A percentile compares a stretch with the other conserved stretches of the same genome.
Evolutionary conservation across 2,888 invertebrate genomes (phyloP).

Genomic region (Eudemis profundana): DNA sequence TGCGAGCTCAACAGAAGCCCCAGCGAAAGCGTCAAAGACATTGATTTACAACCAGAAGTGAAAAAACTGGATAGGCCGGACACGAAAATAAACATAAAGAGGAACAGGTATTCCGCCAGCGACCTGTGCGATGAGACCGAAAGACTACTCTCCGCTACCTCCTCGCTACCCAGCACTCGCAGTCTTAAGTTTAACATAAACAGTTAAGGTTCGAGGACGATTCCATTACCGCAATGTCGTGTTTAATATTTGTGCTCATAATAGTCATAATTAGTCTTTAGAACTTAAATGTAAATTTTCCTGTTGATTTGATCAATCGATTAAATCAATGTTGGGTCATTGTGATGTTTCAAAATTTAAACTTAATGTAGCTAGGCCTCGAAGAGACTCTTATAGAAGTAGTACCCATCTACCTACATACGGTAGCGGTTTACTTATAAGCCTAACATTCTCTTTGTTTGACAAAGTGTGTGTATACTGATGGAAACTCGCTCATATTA

Average conservation of each 20-base stretch:
- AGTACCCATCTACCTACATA: conserved; percentile 10
- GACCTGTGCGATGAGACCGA: conserved; percentile 87
- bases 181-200: conserved; percentile 86
- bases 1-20: conserved; percentile 66
- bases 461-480: conserved; percentile 18
- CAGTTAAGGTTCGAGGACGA: conserved; percentile 64
- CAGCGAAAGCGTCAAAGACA: conserved; percentile 68
- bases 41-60: conserved; percentile 66
- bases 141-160: conserved; percentile 82
- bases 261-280: conserved; percentile 56
- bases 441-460: conserved; percentile 23
- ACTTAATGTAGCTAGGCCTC: conserved; percentile 27
- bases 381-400: conserved; percentile 36
- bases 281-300: conserved; percentile 54
- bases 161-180: conserved; percentile 86
- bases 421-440: conserved; percentile 19
- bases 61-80: conserved; percentile 72
- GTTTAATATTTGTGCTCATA: conserved; percentile 70
- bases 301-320: conserved; percentile 55
- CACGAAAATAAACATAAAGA: conserved; percentile 64
- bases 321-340: conserved; percentile 47
- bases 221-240: conserved; percentile 60
- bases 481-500: conserved; percentile 13
- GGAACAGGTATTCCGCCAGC: conserved; percentile 88
- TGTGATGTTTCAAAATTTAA: conserved; percentile 26